Percentiles rank a stretch among this genome's conserved stretches.
Evolutionary conservation across 2,888 invertebrate species (phyloP).

Genomic region (Drosophila ustulata): DNA sequence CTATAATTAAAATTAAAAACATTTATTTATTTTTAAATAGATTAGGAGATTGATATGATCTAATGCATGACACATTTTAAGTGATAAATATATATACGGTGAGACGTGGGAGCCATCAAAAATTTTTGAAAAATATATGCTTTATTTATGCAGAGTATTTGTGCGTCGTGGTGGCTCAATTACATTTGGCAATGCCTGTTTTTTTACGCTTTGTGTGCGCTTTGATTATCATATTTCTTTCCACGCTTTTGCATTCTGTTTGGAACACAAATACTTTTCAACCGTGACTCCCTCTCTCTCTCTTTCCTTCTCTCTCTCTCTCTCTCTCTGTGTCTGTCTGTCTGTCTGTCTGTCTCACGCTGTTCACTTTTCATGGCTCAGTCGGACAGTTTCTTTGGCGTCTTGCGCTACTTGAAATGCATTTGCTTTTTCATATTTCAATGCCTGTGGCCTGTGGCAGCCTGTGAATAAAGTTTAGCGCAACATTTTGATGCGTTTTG

Average conservation of each 20-base stretch:
- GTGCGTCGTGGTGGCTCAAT: neutral
- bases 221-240: slow-evolving; percentile 76
- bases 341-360: neutral
- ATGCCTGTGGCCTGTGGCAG: slow-evolving; percentile 63
- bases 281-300: slow-evolving; percentile 14
- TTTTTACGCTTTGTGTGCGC: slow-evolving; percentile 42
- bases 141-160: slow-evolving; percentile 46
- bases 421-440: slow-evolving; percentile 66
- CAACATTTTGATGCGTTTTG: slow-evolving; percentile 75
- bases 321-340: neutral
- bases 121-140: too few relatives aligned
- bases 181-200: slow-evolving; percentile 7
- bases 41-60: too few relatives aligned
- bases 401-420: slow-evolving; percentile 62
- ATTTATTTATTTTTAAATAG: too few relatives aligned
- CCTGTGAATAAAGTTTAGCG: slow-evolving; percentile 72
- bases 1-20: too few relatives aligned
- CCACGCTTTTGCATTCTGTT: slow-evolving; percentile 58
- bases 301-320: neutral
- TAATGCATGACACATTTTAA: neutral
- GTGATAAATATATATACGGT: neutral
- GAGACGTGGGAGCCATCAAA: too few relatives aligned
- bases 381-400: slow-evolving; percentile 54
- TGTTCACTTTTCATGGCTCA: slow-evolving; percentile 8
- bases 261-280: slow-evolving; percentile 44